Conservation (phyloP, 1,140 invertebrate species). For the Sinella curviseta region DNA sequence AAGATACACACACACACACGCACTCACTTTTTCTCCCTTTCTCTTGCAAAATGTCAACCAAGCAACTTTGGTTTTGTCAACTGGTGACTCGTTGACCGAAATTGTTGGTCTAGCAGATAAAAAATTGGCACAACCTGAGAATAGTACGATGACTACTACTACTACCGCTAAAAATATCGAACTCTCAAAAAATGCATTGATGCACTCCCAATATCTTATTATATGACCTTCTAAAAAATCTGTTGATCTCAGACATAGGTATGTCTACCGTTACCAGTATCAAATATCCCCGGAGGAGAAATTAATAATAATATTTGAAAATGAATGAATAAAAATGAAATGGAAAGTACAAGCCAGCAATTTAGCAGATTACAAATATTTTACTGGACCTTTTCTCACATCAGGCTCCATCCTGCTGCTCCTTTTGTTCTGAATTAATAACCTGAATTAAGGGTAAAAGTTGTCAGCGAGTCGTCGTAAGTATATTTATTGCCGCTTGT, state of each 20-base stretch:
- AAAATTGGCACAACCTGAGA: slow-evolving; percentile 25
- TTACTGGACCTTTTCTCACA: no score
- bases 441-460: no score
- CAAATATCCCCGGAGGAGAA: no score
- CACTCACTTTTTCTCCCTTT: not conserved
- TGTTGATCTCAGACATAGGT: not conserved
- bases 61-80: slow-evolving; percentile 27
- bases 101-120: slow-evolving; percentile 27
- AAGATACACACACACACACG: not conserved
- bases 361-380: no score
- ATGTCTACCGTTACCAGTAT: no score
- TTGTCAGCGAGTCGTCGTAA: no score
- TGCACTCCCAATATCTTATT: not conserved
- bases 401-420: no score
- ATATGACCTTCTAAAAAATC: slow-evolving; percentile 10
- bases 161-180: not conserved
- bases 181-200: not conserved
- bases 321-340: no score
- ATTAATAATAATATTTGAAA: no score
- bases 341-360: no score
- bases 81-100: slow-evolving; percentile 24
- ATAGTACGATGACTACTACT: not conserved
- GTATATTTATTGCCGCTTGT: not conserved
- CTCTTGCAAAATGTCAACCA: slow-evolving; percentile 26
- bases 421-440: no score